Conservation (phyloP, 2,113 vertebrate genomes). For the Zosterops japonicus region DNA sequence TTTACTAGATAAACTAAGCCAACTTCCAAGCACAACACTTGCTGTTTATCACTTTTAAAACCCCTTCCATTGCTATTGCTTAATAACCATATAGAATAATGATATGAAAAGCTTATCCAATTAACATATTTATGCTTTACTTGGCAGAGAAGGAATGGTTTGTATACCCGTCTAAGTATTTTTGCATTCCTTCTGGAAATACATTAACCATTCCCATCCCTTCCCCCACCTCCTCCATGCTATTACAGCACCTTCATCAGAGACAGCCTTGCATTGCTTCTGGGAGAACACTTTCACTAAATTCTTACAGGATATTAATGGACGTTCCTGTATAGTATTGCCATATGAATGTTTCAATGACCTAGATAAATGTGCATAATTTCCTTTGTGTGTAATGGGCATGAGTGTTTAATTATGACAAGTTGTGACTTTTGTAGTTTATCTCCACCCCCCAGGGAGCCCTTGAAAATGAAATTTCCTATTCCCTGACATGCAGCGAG, state of each 20-base stretch:
- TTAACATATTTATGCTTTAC: slow-evolving; percentile 12
- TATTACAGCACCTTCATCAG: not conserved
- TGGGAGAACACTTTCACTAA: slow-evolving; percentile 41
- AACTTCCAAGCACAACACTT: not conserved
- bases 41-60: not conserved
- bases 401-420: slow-evolving; percentile 73
- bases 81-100: not conserved
- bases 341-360: slow-evolving; percentile 47
- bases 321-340: slow-evolving; percentile 35
- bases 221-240: not conserved
- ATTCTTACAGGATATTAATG: slow-evolving; percentile 60
- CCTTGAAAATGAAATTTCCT: slow-evolving; percentile 69
- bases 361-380: slow-evolving; percentile 68
- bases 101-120: not conserved
- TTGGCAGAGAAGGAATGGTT: not conserved
- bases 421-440: slow-evolving; percentile 70
- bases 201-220: not conserved
- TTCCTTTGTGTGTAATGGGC: slow-evolving; percentile 64
- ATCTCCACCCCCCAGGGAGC: slow-evolving; percentile 42
- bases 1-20: not conserved
- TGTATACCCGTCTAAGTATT: not conserved
- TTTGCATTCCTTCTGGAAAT: slow-evolving; percentile 17
- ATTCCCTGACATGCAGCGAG: slow-evolving; percentile 37
- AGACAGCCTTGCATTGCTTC: not conserved
- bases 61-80: not conserved